Conservation (phyloP, 2,113 vertebrate genomes). For the Cyphomyrus discorhynchus region DNA sequence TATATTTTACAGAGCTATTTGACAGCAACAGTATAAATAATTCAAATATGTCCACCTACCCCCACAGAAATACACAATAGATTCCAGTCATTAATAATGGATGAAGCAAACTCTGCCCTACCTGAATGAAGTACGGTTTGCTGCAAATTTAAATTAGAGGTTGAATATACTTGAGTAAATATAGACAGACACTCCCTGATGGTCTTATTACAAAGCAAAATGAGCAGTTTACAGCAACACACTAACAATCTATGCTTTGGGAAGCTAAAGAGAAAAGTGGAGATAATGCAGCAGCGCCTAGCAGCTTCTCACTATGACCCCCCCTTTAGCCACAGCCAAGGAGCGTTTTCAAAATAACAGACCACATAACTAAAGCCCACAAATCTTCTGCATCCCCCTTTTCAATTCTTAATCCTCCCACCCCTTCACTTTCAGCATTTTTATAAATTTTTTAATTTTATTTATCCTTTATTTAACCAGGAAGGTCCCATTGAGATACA, state of each 20-base stretch:
- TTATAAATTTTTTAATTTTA: background rate
- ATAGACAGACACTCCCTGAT: background rate
- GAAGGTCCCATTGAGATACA: background rate
- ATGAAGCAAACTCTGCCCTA: background rate
- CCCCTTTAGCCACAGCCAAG: background rate
- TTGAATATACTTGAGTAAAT: background rate
- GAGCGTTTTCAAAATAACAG: background rate
- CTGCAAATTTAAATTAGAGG: background rate
- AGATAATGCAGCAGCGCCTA: background rate
- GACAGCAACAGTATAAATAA: background rate
- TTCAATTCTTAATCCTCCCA: background rate
- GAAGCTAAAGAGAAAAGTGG: background rate
- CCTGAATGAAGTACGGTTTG: background rate
- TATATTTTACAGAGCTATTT: slow-evolving; percentile 1
- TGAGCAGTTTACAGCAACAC: background rate
- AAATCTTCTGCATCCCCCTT: background rate
- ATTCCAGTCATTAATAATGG: background rate
- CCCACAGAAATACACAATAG: background rate
- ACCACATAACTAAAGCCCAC: background rate
- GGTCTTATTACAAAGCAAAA: background rate
- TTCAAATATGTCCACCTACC: background rate
- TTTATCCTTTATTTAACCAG: background rate
- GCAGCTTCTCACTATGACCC: background rate
- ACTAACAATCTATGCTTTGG: background rate
- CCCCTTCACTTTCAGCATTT: background rate